Evolutionary conservation across 2,113 vertebrate genomes (phyloP).

Genomic region (Scomber colias): DNA sequence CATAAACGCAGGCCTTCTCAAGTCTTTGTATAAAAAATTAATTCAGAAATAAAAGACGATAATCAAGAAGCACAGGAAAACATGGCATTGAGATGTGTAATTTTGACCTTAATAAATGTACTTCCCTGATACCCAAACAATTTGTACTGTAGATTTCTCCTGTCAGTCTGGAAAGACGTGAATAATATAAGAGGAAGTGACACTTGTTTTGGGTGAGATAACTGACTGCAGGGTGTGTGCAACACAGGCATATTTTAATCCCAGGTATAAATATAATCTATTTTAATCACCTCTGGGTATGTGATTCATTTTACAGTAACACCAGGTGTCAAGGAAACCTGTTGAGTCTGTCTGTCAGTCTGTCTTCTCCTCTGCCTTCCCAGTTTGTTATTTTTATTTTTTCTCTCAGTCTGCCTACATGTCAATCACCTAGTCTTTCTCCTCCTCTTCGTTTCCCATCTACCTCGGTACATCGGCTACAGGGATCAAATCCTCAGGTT

Average conservation of each 20-base stretch:
- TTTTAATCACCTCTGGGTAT: conserved; percentile 24
- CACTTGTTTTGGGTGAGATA: neutral
- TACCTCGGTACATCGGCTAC: neutral
- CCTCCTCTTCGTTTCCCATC: neutral
- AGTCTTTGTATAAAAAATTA: no score
- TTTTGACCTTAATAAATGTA: no score
- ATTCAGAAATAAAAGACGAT: no score
- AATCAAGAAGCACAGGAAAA: no score
- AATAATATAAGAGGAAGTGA: neutral
- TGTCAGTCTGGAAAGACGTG: no score
- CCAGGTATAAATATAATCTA: conserved; percentile 30
- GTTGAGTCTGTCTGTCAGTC: conserved; percentile 43
- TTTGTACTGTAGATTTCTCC: no score
- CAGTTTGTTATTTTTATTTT: neutral
- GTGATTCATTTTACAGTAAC: conserved; percentile 22
- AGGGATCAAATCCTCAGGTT: conserved; percentile 58
- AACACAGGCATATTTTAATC: conserved; percentile 1
- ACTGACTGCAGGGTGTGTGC: neutral
- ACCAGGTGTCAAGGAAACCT: conserved; percentile 40
- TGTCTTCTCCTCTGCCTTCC: conserved; percentile 14
- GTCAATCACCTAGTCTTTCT: neutral
- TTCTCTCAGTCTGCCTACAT: neutral
- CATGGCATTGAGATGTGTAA: no score
- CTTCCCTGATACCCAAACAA: no score
- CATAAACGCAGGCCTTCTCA: no score